These are phyloP conservation scores for Graptemys geographica DNA, from an alignment of 2,797 vertebrate species.

Conservation along the genomic window DNA sequence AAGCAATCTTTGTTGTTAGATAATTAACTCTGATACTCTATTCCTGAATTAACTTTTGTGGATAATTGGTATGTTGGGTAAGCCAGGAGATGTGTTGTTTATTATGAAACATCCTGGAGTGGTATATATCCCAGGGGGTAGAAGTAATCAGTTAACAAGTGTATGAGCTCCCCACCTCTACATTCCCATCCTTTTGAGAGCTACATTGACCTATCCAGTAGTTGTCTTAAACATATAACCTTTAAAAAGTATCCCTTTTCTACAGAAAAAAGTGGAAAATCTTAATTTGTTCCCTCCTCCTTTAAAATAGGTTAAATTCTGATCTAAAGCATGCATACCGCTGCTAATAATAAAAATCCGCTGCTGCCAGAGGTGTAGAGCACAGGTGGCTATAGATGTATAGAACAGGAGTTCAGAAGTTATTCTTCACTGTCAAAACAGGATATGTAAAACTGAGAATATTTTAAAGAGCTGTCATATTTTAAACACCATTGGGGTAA, in stretches of 20 bases:
- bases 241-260: background rate
- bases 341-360: background rate
- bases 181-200: background rate
- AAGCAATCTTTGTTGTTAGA: background rate
- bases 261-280: background rate
- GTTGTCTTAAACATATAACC: background rate
- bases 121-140: accelerated
- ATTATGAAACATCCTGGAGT: background rate
- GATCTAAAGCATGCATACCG: background rate
- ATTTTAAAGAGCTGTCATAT: background rate
- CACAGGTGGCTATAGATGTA: background rate
- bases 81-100: background rate
- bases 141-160: background rate
- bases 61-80: background rate
- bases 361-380: too few species aligned
- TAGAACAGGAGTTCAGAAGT: background rate
- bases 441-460: background rate
- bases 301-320: background rate
- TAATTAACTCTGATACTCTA: background rate
- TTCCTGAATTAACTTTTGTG: background rate
- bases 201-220: accelerated
- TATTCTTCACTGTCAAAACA: background rate
- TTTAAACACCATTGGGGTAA: background rate
- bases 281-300: background rate
- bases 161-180: background rate